Base-by-base conservation (phyloP, 2,888 invertebrate genomes). In the Dicycla oo region DNA sequence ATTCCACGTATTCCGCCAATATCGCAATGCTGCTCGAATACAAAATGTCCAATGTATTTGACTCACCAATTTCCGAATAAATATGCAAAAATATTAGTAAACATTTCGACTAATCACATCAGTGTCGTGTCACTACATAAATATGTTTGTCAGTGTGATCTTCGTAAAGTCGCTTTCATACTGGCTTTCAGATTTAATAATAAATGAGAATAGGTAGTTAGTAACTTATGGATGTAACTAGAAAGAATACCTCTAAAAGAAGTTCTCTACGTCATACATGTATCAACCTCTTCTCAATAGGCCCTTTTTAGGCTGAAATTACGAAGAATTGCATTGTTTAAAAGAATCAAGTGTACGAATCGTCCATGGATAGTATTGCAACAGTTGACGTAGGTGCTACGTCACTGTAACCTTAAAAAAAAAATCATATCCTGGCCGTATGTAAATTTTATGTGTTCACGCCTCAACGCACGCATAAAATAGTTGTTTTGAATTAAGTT, bases 401-500 rank as follows among this genome's bases (percentile, higher is more conserved):
- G 45, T 30, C 11, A 58, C 34, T 40, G 47, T 45, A 13, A 18
- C n/a, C 56, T 69, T 26, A 61, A 71, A 61, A 71, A 78, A 47
- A 74, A 63, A 63, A 10, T 70, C 63, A 79, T 80, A 75, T 80
- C 75, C 77, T 82, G 69, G 62, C 69, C 18, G 63, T 78, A 78
- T 80, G 75, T 78, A 54, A 76, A 73, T 84, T 61, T 60, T 56
- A 67, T 75, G 61, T 75, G 67, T 49, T 78, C 69, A 62, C 70
- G 49, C 72, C 72, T 76, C 60, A 74, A 70, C 43, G 11, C 62
- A 51, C 43, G 56, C 73, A 72, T 83, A 88, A 89, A 91, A 89
- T 68, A 58, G 81, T 82, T 75, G 86, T 88, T 90, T 91, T 88
- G 85, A 88, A 90, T 88, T n/a, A n/a, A n/a, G n/a, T n/a, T 89